Base-by-base conservation (phyloP, 2,888 invertebrate genomes). In the Oeneis ivallda region DNA sequence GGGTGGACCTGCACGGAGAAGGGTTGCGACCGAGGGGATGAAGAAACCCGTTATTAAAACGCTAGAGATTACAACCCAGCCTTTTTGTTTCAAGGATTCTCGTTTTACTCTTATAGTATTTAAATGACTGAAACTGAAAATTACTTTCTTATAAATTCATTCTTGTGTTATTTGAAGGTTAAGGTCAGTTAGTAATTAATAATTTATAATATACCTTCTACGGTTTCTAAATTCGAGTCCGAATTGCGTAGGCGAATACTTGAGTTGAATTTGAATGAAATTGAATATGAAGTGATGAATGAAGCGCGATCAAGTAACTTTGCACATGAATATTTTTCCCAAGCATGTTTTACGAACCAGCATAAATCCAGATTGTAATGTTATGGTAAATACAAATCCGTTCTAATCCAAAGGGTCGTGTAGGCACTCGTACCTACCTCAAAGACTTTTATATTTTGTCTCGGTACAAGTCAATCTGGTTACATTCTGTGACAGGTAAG, bases 11-110 rank as follows among this genome's bases (percentile, higher is more conserved):
- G 26, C 26, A 5, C 75, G 71, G 69, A 67, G 73, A 77, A 79
- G 79, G 81, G 82, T 79, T 79, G 73, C 75, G 77, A 74, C 75
- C 66, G 71, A 76, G 82, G 85, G 87, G 83, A 79, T 79, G 75
- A 85, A 84, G 86, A 86, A 87, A 85, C 85, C 83, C 83, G 86
- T 88, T 89, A 89, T 89, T 89, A 89, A 87, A 88, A 85, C 79
- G 82, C 79, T 79, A 83, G 80, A 86, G 81, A 85, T 87, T 84
- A 85, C 80, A 81, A 81, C 82, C 79, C 76, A 82, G 78, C 68
- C 71, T 76, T 78, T 83, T 82, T 82, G 79, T 76, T 81, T 81
- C 80, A 78, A 70, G 70, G 78, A 77, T 79, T 78, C 71, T 66
- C 71, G 65, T 70, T 72, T 73, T 62, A 68, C 65, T 64, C 58